Percentiles rank a stretch among this genome's conserved stretches.
These are phyloP conservation scores for Lasioglossum figueresi DNA, from an alignment of 2,888 invertebrate species.

Conservation along the genomic window DNA sequence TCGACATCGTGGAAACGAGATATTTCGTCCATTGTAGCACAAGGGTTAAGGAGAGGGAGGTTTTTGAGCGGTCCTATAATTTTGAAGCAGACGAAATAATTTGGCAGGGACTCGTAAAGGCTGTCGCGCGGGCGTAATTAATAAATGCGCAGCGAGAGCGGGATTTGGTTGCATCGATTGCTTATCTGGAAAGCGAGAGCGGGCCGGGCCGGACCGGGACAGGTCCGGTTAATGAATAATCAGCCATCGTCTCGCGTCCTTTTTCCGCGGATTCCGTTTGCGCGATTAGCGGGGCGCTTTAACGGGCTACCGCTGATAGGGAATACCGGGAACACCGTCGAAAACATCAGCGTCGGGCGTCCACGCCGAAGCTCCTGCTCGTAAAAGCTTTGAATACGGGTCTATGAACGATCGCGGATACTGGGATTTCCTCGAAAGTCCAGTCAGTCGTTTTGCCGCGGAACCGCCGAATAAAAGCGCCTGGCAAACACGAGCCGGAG, in stretches of 20 bases:
- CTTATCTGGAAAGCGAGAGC: not conserved
- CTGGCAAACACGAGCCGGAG: slow-evolving; percentile 22
- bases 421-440: slow-evolving; percentile 14
- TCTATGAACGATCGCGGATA: slow-evolving; percentile 12
- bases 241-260: not conserved
- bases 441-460: not conserved
- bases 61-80: not conserved
- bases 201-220: not conserved
- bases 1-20: too few relatives aligned
- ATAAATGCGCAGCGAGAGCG: not conserved
- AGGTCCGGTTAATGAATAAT: slow-evolving; percentile 5
- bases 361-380: not conserved
- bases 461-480: slow-evolving; percentile 22
- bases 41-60: not conserved
- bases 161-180: not conserved
- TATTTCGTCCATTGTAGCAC: too few relatives aligned
- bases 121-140: not conserved
- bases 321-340: not conserved
- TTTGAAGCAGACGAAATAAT: not conserved
- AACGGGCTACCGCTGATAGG: not conserved
- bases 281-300: not conserved
- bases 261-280: slow-evolving; percentile 4
- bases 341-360: slow-evolving; percentile 7
- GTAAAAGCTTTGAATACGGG: slow-evolving; percentile 14
- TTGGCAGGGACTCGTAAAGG: not conserved